These are phyloP conservation scores for Chlorops oryzae DNA, from an alignment of 1,140 invertebrate genomes.

Conservation along the genomic window DNA sequence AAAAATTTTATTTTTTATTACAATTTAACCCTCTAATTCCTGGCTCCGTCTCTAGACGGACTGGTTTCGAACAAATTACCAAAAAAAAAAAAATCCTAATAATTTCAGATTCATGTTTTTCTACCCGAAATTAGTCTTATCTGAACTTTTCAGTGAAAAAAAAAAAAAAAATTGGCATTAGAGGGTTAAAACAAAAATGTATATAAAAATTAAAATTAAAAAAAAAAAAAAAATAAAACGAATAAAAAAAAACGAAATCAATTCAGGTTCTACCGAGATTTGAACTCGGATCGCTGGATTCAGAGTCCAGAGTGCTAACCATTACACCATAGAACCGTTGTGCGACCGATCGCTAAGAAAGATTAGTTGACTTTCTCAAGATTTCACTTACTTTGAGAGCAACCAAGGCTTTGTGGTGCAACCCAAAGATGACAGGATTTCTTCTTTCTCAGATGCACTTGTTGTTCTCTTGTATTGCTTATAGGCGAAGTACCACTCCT, in stretches of 20 bases:
- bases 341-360: too few species aligned
- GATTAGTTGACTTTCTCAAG: not conserved
- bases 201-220: slow-evolving; percentile 28
- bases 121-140: too few species aligned
- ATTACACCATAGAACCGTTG: slow-evolving; percentile 81
- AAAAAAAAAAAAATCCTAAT: too few species aligned
- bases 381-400: slow-evolving; percentile 48
- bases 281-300: slow-evolving; percentile 85
- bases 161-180: too few species aligned
- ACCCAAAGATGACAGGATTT: slow-evolving; percentile 56
- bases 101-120: too few species aligned
- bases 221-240: slow-evolving; percentile 4
- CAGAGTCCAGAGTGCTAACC: slow-evolving; percentile 87
- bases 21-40: too few species aligned
- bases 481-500: slow-evolving; percentile 55
- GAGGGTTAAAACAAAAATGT: too few species aligned
- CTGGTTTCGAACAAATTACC: too few species aligned
- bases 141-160: too few species aligned
- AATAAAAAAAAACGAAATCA: slow-evolving; percentile 9
- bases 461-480: slow-evolving; percentile 50
- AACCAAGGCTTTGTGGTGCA: slow-evolving; percentile 50
- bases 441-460: slow-evolving; percentile 55
- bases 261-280: slow-evolving; percentile 71
- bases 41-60: too few species aligned
- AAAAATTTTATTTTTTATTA: too few species aligned